Evolutionary conservation across 2,888 invertebrate genomes (phyloP), one percentile per base, ranked within the genome.

Genomic region (Tetropium fuscum): DNA sequence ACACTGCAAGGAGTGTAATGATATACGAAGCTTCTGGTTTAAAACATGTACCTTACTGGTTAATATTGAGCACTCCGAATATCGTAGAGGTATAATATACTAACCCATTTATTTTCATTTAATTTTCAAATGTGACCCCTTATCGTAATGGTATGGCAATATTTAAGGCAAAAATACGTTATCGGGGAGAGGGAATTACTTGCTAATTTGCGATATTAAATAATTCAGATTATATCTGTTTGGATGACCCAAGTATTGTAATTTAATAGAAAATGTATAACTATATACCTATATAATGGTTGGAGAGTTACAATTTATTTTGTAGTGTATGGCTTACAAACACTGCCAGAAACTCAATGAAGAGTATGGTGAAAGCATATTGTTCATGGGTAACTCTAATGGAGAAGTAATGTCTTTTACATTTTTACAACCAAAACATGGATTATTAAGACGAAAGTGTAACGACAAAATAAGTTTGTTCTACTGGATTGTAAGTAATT

Each of bases 11-110:
- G 60, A 87, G 86, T 69, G 76, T 89, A 38, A 84, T 84, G 1
- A 78, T 88, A 32, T 88, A 87, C 66, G 87, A 88, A 69, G 87
- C 85, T 0, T 82, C 85, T 1, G 86, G 87, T 0, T 76, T 87
- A 18, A 82, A 84, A 0, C 89, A 89, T 72, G 80, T 84, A 0
- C 85, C 86, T 0, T 74, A 84, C 2, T 87, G 84, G 80, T 83
- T 86, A 65, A 83, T 89, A 70, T 83, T 86, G 3, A 86, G 87
- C 2, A 74, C 86, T 47, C 86, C 85, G 0, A 83, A 86, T 62
- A 84, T 87, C 68, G 83, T 87, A 1, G 84, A 85, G 43, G 87
- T 87, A 66, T 66, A n/a, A n/a, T n/a, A n/a, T n/a, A n/a, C n/a
- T n/a, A n/a, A n/a, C n/a, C n/a, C n/a, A n/a, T n/a, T n/a, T n/a